Evolutionary conservation across 2,797 vertebrate genomes (phyloP), one percentile per base, ranked within the genome.

Genomic region (Danio aesculapii): DNA sequence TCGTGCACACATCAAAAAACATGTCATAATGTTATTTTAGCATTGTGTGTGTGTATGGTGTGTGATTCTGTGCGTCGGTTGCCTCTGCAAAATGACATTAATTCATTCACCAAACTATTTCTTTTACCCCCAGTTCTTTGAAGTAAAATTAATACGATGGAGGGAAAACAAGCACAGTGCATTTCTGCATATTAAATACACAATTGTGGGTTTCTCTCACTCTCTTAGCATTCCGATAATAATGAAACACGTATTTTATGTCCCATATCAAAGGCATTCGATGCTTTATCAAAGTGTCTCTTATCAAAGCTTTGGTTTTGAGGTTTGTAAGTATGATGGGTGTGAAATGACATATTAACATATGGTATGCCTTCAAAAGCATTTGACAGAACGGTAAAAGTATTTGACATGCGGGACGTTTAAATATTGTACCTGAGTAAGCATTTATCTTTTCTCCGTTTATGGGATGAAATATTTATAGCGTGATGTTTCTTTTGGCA

Each of bases 401-500:
- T 76, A 83, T 87, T 83, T 83, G 88, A 88, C 88, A 86, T 83
- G 77, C 58, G 49, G 30, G 44, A 75, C 62, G 84, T 80, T 77
- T 75, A 57, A 57, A 52, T 19, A 63, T 30, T 79, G 30, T 57
- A 58, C 74, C 53, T 19, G 57, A 59, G 47, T 13, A 50, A 41
- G 58, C 7, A 44, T 68, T 80, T 83, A 58, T 76, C 75, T 72
- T 75, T 86, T 16, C 78, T 64, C 59, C 43, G 78, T 77, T 53
- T 70, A 86, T 62, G 85, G 80, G 73, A n/a, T 64, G 64, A 86
- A 83, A 82, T 79, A 84, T 89, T 90, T 81, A 70, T 79, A 77
- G 71, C 82, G 86, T 83, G 84, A 84, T 64, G 81, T 84, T 90
- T 91, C 87, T 82, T 86, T 90, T 83, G 62, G 75, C 75, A 66